A percentile compares a stretch with the other conserved stretches of the same genome.
Conservation (phyloP, 2,113 vertebrate species). For the Cranoglanis bouderius region DNA sequence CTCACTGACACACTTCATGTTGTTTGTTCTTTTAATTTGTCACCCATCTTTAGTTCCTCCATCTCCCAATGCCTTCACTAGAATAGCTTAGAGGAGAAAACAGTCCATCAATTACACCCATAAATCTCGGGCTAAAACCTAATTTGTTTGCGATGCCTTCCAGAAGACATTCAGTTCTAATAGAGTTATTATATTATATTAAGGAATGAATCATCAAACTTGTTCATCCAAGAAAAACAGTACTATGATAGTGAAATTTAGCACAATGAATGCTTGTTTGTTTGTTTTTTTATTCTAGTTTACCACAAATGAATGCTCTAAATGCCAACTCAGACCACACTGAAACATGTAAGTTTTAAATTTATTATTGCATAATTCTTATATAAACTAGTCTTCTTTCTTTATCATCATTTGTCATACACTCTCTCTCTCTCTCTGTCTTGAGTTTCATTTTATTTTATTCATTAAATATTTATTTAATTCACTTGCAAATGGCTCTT, state of each 20-base stretch:
- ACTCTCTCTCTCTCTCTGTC: no score
- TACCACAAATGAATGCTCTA: neutral
- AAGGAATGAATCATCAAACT: conserved; percentile 22
- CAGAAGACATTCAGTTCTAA: conserved; percentile 8
- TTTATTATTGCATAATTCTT: neutral
- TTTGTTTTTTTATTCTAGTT: neutral
- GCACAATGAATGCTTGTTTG: conserved; percentile 2
- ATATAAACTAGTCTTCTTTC: neutral
- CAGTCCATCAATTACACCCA: neutral
- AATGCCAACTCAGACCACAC: neutral
- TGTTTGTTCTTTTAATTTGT: neutral
- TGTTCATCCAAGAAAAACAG: conserved; percentile 29
- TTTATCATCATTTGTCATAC: no score
- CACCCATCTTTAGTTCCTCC: neutral
- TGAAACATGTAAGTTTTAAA: neutral
- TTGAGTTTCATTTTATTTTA: neutral
- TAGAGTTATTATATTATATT: no score
- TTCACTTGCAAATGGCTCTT: neutral
- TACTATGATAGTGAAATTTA: neutral
- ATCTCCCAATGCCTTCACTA: neutral
- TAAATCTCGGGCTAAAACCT: neutral
- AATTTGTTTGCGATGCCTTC: neutral
- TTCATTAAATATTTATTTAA: neutral
- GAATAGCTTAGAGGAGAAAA: neutral
- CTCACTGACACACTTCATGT: neutral